Conservation (phyloP, 1,140 invertebrate genomes). For the Psix sp. region DNA sequence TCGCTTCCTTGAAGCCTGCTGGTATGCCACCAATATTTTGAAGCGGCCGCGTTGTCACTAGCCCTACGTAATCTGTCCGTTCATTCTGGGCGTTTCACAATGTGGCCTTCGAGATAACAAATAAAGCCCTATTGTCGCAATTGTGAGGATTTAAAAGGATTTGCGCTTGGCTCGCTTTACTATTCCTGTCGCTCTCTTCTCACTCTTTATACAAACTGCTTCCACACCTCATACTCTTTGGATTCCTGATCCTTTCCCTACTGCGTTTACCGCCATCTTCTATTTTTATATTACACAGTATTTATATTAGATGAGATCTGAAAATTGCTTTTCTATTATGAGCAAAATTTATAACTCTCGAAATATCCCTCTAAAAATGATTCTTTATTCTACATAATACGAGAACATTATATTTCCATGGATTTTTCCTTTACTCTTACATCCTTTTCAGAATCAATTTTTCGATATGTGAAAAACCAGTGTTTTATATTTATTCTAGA, state of each 20-base stretch:
- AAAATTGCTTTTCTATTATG: conserved; percentile 38
- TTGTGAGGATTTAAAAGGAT: conserved; percentile 79
- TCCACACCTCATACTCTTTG: conserved; percentile 42
- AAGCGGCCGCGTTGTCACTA: conserved; percentile 72
- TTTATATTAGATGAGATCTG: conserved; percentile 47
- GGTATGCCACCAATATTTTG: conserved; percentile 65
- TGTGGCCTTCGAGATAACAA: conserved; percentile 78
- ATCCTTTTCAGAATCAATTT: too few relatives aligned
- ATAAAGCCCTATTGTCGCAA: conserved; percentile 78
- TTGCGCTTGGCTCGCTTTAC: conserved; percentile 66
- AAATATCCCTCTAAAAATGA: too few relatives aligned
- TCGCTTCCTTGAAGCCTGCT: conserved; percentile 62
- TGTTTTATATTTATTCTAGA: too few relatives aligned
- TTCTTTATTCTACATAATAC: too few relatives aligned
- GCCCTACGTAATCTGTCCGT: conserved; percentile 77
- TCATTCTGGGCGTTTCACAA: conserved; percentile 77
- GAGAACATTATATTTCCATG: too few relatives aligned
- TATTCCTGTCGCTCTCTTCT: conserved; percentile 54
- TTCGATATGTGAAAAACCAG: too few relatives aligned
- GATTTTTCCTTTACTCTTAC: too few relatives aligned
- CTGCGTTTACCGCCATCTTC: conserved; percentile 20
- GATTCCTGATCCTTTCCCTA: conserved; percentile 43
- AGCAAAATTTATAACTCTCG: conserved; percentile 27
- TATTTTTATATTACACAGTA: conserved; percentile 48
- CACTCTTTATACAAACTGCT: conserved; percentile 55